These are phyloP conservation scores for Sweltsa coloradensis DNA, from an alignment of 1,140 invertebrate species.

Conservation along the genomic window DNA sequence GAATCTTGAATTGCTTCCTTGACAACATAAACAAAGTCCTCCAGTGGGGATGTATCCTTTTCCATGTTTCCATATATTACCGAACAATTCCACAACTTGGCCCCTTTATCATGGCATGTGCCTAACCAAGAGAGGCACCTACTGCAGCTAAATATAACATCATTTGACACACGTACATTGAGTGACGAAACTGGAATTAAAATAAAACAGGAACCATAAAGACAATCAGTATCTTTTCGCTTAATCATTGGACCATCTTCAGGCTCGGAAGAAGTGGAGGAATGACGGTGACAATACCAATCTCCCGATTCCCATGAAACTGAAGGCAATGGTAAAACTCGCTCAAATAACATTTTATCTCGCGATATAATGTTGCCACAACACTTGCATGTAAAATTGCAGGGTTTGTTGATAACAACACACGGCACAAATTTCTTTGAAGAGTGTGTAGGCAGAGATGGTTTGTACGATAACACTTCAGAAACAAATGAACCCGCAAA, in stretches of 20 bases:
- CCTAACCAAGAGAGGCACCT: constrained; percentile 11
- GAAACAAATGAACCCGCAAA: constrained; percentile 5
- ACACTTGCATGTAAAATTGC: constrained; percentile 6
- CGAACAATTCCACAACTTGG: constrained; percentile 11
- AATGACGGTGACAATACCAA: constrained; percentile 8
- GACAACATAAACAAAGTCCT: constrained; percentile 4
- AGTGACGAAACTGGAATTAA: not conserved
- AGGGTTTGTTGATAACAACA: not conserved
- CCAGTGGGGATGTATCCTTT: not conserved
- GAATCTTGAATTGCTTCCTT: constrained; percentile 1
- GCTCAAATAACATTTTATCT: not conserved
- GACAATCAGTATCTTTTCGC: constrained; percentile 4
- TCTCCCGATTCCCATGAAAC: not conserved
- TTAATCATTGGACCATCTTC: not conserved
- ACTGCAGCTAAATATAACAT: not conserved
- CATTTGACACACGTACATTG: not conserved
- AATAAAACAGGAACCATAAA: constrained; percentile 8
- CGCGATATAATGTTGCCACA: constrained; percentile 6
- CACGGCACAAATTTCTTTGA: not conserved
- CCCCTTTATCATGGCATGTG: not conserved
- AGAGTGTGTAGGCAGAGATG: not conserved
- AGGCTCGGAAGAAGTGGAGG: not conserved
- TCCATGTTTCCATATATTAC: not conserved
- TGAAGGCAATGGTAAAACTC: constrained; percentile 9
- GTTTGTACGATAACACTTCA: constrained; percentile 7